Base-by-base conservation (phyloP, 2,888 invertebrate species). In the Poecilus cupreus region DNA sequence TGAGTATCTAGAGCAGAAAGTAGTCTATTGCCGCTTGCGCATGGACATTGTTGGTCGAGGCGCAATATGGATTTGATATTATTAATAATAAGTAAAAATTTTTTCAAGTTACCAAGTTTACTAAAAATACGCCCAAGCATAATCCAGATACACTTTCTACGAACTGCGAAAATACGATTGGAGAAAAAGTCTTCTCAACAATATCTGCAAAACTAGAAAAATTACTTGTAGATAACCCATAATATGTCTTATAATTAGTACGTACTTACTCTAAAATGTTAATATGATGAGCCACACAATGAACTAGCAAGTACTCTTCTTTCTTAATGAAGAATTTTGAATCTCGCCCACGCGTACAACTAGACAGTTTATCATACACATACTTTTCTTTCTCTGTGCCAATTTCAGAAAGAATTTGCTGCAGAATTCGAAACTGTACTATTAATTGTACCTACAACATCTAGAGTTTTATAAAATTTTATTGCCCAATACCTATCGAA, bases 151-250 rank as follows among this genome's bases (percentile, higher is more conserved):
- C 80, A 46, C 74, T 81, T 39, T 81, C 80, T 1, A 75, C 80
- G 60, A 81, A 81, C 26, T 81, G 80, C 10, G 43, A 60, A 39
- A 81, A 75, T 32, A 81, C 75, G 1, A 74, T 26, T 11, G 57
- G 43, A 8, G 74, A 75, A 81, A 81, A 81, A 16, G 60, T 64
- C 6, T 43, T 74, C 26, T 81, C 80, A 2, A 81, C 46, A 24
- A 81, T 60, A 46, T 81, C 80, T 57, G 75, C 26, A 75, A 75
- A 81, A 46, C 80, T 81, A 46, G n/a, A 81, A 74, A 20, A 76
- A 18, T 2, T 26, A n/a, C n/a, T n/a, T 43, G n/a, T 72, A 43
- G 5, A 24, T 26, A 49, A n/a, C n/a, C n/a, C n/a, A n/a, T 32
- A 20, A 49, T 74, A 20, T 75, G 16, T 32, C 3, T 64, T 11